Conservation (phyloP, 2,888 invertebrate species). For the Strigamia transsilvanica region DNA sequence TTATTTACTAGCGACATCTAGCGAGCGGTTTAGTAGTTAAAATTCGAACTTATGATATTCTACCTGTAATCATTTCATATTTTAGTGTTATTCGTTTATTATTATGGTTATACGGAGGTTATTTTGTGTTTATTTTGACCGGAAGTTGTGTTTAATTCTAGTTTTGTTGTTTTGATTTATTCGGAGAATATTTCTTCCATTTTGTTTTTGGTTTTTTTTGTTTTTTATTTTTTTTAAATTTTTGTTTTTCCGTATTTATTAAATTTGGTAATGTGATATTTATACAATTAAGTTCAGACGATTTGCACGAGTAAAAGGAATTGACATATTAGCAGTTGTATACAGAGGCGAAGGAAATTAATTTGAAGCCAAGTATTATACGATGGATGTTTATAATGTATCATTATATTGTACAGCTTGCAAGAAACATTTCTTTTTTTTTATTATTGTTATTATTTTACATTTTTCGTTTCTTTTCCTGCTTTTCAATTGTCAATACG, state of each 20-base stretch:
- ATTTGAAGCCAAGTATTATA: slow-evolving; percentile 31
- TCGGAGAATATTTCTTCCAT: too few relatives aligned
- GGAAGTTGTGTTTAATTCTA: too few relatives aligned
- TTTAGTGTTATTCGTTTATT: too few relatives aligned
- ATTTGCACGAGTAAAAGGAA: background rate
- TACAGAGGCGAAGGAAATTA: background rate
- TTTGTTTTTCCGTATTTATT: background rate
- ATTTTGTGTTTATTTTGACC: background rate
- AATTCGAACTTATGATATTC: too few relatives aligned
- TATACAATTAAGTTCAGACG: background rate
- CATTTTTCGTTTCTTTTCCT: background rate
- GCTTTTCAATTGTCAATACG: background rate
- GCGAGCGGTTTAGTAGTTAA: too few relatives aligned
- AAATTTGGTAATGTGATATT: background rate
- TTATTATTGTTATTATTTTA: background rate
- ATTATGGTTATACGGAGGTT: background rate
- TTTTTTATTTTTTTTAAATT: too few relatives aligned
- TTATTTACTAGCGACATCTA: too few relatives aligned
- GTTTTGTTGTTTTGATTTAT: too few relatives aligned
- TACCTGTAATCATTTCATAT: too few relatives aligned
- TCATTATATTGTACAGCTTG: slow-evolving; percentile 31
- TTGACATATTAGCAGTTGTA: background rate
- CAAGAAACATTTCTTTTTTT: background rate
- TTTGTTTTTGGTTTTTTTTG: too few relatives aligned
- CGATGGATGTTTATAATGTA: slow-evolving; percentile 1